A percentile compares a stretch with the other conserved stretches of the same genome.
phyloP scores from a whole-genome alignment of 2,888 invertebrate species.

The Drosophila conformis region DNA sequence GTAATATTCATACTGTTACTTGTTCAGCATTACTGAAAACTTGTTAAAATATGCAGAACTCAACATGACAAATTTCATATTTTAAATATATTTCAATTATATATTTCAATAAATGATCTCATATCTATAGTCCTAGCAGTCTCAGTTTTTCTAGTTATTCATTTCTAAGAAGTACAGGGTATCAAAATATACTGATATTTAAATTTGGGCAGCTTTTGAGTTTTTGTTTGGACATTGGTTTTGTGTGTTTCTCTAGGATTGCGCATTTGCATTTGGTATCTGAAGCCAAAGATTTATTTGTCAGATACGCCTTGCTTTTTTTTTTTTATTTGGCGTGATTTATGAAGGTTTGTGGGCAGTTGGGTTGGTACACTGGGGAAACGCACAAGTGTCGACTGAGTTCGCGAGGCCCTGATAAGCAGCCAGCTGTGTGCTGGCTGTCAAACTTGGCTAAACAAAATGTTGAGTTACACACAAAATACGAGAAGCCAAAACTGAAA shows the following conservation, averaged over 20 bases:
- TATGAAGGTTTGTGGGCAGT: slow-evolving; percentile 49
- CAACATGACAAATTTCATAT: too few species aligned
- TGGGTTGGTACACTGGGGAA: slow-evolving; percentile 5
- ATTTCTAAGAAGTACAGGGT: background rate
- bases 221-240: slow-evolving; percentile 17
- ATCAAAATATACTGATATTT: slow-evolving; percentile 31
- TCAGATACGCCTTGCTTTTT: slow-evolving; percentile 47
- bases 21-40: too few species aligned
- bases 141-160: background rate
- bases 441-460: slow-evolving; percentile 40
- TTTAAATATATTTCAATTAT: too few species aligned
- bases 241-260: slow-evolving; percentile 27
- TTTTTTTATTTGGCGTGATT: slow-evolving; percentile 59
- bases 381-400: slow-evolving; percentile 5
- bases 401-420: slow-evolving; percentile 42
- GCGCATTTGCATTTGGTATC: slow-evolving; percentile 62
- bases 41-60: too few species aligned
- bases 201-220: slow-evolving; percentile 34
- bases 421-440: slow-evolving; percentile 35
- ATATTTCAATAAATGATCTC: background rate
- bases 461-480: slow-evolving; percentile 20
- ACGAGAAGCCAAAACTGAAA: slow-evolving; percentile 7
- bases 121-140: background rate
- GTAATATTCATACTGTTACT: background rate
- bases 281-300: slow-evolving; percentile 64